phyloP scores from a whole-genome alignment of 30 jellyfish, hydroid and myxozoan genomes.

The Pelagia noctiluca region DNA sequence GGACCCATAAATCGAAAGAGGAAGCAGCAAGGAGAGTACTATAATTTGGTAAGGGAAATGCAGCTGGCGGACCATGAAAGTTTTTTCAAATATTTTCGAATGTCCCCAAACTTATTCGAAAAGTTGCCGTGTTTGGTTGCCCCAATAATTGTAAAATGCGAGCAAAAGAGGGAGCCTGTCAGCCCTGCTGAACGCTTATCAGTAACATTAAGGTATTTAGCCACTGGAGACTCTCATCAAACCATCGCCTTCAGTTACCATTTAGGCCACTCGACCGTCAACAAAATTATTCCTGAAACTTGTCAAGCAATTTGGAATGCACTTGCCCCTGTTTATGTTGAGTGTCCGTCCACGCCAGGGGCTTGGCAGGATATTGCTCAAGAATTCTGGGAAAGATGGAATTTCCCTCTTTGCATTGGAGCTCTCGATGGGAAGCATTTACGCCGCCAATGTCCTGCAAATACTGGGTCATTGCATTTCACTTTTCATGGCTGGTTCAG shows the following conservation, averaged over 20 bases:
- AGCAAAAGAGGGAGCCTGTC: constrained; percentile 26
- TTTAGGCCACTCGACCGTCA: constrained; percentile 54
- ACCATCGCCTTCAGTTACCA: constrained; percentile 36
- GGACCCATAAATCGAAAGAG: constrained; percentile 51
- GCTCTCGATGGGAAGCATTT: constrained; percentile 28
- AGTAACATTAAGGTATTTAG: constrained; percentile 47
- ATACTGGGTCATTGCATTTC: background rate
- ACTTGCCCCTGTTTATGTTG: constrained; percentile 21
- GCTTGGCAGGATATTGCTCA: constrained; percentile 54
- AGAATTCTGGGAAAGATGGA: constrained; percentile 57
- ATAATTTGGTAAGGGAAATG: constrained; percentile 25
- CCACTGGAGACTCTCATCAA: constrained; percentile 57
- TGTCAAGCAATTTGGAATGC: constrained; percentile 50
- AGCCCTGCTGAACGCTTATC: constrained; percentile 39
- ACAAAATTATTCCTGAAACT: constrained; percentile 52
- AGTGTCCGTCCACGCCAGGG: constrained; percentile 58
- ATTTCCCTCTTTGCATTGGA: too few relatives aligned
- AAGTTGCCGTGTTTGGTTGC: constrained; percentile 10
- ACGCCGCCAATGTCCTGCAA: constrained; percentile 9
- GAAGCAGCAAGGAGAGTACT: constrained; percentile 48
- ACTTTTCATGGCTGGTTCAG: too few relatives aligned
- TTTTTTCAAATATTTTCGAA: constrained; percentile 45
- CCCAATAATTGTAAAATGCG: constrained; percentile 1
- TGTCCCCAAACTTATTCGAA: constrained; percentile 33
- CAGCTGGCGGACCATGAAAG: constrained; percentile 58